Evolutionary conservation across 2,113 vertebrate genomes (phyloP), one percentile per base, ranked within the genome.

Genomic region (Ammodytes marinus): DNA sequence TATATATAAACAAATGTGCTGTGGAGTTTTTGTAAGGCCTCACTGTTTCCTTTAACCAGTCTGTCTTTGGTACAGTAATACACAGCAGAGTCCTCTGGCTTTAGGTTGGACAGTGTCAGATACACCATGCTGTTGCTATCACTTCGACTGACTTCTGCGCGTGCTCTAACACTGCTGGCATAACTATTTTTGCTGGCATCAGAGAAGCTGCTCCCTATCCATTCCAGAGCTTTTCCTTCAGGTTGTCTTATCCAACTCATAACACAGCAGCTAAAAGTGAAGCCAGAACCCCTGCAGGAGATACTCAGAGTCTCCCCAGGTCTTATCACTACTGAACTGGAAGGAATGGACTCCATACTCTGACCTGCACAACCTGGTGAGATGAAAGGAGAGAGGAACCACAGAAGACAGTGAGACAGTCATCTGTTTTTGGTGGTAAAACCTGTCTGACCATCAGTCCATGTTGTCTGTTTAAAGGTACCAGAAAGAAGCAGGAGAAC

Each of bases 241-340:
- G n/a, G n/a, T n/a, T n/a, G n/a, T n/a, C n/a, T n/a, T n/a, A n/a
- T n/a, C n/a, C n/a, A n/a, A n/a, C 6, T 66, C 14, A 8, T 9
- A 0, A 9, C 0, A 2, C 14, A 61, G 59, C 39, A 40, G 39
- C 15, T 42, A 61, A 61, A 61, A 15, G 39, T 61, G 59, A 82
- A 78, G 40, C 78, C 77, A 68, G 68, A 13, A 63, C 57, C 61
- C 49, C 7, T 87, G 69, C 89, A 93, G 61, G 87, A 89, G 0
- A 92, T 70, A 72, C 68, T 91, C 10, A 86, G 52, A 10, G 77
- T 39, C 64, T 89, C 89, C 54, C 76, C 79, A 35, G 79, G 79
- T 17, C 59, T 73, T 80, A 80, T 14, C 43, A 65, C 12, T 35
- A 35, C 45, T 14, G 63, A 46, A 35, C 13, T 49, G 27, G 45